A percentile compares a stretch with the other conserved stretches of the same genome.
Evolutionary conservation across 2,888 invertebrate species (phyloP).

Genomic region (Heliconius aoede): DNA sequence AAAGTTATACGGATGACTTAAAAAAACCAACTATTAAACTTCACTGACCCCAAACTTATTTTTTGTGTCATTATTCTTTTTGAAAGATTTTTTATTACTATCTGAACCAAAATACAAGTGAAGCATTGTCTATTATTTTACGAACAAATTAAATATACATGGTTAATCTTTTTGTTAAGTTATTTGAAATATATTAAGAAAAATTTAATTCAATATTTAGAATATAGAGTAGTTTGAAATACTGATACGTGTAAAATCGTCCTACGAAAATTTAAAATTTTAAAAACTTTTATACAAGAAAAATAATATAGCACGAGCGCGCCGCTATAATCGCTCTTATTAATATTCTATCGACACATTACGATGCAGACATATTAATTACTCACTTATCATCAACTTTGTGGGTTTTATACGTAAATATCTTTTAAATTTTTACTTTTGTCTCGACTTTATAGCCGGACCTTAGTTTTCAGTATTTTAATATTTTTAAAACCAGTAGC

Average conservation of each 20-base stretch:
- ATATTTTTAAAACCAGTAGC: neutral
- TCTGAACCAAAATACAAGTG: neutral
- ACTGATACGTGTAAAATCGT: neutral
- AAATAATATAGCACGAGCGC: neutral
- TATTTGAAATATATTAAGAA: too few relatives aligned
- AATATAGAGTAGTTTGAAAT: too few relatives aligned
- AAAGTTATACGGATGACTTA: neutral
- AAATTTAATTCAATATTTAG: neutral
- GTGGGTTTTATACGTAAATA: slow-evolving; percentile 15
- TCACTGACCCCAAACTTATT: neutral
- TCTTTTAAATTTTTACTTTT: slow-evolving; percentile 14
- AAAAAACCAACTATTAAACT: slow-evolving; percentile 1
- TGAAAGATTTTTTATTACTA: neutral
- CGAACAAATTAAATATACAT: neutral
- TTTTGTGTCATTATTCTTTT: neutral
- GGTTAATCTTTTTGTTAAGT: neutral
- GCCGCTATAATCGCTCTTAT: slow-evolving; percentile 18
- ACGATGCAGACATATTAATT: slow-evolving; percentile 27
- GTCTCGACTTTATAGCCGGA: neutral
- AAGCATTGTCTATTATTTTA: neutral
- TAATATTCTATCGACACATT: slow-evolving; percentile 28
- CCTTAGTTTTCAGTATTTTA: neutral
- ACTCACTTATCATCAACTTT: slow-evolving; percentile 24
- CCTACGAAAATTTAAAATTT: neutral
- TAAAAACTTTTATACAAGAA: neutral